Evolutionary conservation across 2,888 invertebrate genomes (phyloP).

Genomic region (Cheilosia vulpina): DNA sequence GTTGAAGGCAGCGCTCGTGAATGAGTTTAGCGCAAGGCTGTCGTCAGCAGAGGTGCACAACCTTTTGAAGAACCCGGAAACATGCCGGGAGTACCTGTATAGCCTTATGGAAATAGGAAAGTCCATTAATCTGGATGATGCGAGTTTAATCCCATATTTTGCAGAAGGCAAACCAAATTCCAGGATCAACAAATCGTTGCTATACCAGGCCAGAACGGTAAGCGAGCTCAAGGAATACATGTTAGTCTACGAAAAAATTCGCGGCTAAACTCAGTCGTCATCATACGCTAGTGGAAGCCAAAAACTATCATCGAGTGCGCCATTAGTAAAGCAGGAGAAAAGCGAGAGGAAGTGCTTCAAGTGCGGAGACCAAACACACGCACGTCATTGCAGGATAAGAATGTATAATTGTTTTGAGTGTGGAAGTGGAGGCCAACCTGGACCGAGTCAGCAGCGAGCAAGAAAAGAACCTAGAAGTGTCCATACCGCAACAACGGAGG

Average conservation of each 20-base stretch:
- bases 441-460: too few relatives aligned
- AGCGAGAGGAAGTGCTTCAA: too few relatives aligned
- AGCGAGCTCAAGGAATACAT: background rate
- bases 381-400: too few relatives aligned
- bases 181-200: background rate
- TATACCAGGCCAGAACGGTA: background rate
- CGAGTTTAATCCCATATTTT: background rate
- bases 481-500: too few relatives aligned
- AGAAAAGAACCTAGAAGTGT: too few relatives aligned
- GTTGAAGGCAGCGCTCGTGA: background rate
- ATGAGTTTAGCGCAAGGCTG: background rate
- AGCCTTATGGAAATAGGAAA: background rate
- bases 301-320: too few relatives aligned
- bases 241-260: too few relatives aligned
- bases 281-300: too few relatives aligned
- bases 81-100: background rate
- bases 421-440: background rate
- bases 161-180: background rate
- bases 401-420: background rate
- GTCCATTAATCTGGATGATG: background rate
- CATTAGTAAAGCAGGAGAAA: too few relatives aligned
- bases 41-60: background rate
- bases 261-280: too few relatives aligned
- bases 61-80: background rate
- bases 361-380: background rate